phyloP scores from a whole-genome alignment of 1,140 invertebrate genomes.

The Anastatus disparis region DNA sequence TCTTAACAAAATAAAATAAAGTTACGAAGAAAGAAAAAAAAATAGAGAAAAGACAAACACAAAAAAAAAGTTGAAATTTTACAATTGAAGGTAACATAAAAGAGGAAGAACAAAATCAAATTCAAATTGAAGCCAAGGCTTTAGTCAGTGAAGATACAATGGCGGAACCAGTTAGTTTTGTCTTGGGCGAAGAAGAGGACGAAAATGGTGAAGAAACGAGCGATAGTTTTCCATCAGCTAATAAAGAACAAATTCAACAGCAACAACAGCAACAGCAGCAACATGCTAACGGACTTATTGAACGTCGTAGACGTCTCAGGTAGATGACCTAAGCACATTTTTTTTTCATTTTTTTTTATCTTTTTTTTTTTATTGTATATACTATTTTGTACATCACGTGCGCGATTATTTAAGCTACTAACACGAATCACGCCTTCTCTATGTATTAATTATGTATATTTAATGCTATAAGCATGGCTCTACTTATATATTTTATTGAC shows the following conservation, averaged over 20 bases:
- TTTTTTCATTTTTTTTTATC: constrained; percentile 38
- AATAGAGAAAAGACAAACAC: neutral
- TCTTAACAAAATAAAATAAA: too few relatives aligned
- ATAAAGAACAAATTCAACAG: constrained; percentile 44
- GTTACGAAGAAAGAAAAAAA: too few relatives aligned
- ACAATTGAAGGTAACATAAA: constrained; percentile 57
- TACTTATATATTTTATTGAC: too few relatives aligned
- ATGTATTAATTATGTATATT: too few relatives aligned
- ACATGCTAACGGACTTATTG: constrained; percentile 63
- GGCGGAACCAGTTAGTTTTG: constrained; percentile 65
- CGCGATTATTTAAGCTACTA: too few relatives aligned
- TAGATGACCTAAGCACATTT: constrained; percentile 51
- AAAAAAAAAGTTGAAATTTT: constrained; percentile 26
- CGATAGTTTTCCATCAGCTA: constrained; percentile 62
- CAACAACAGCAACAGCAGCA: constrained; percentile 47
- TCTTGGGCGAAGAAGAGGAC: constrained; percentile 63
- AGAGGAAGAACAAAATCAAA: constrained; percentile 31
- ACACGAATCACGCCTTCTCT: too few relatives aligned
- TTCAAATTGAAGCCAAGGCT: neutral
- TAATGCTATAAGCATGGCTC: too few relatives aligned
- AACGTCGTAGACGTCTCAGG: constrained; percentile 68
- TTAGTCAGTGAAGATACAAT: constrained; percentile 42
- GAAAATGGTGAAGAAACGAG: constrained; percentile 59
- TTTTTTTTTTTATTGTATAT: too few relatives aligned
- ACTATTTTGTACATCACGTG: too few relatives aligned